Evolutionary conservation across 2,888 invertebrate genomes (phyloP), one percentile per base, ranked within the genome.

Genomic region (Drosophila barbarae): DNA sequence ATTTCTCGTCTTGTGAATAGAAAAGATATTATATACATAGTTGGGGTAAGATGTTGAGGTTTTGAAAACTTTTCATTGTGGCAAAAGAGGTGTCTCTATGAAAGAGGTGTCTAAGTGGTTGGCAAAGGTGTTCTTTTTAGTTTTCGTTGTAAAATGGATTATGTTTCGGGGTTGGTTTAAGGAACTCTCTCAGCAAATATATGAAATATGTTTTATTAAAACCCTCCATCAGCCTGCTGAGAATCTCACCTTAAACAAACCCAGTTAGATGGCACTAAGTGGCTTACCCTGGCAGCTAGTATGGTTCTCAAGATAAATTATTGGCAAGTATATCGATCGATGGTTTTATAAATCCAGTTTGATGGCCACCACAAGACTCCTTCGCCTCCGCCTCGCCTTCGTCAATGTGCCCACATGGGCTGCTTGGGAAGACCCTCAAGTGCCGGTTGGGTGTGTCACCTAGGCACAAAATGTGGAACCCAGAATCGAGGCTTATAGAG

Each of bases 271-370:
- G 76, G 64, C 79, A 69, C 35, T 78, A 70, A 76, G 65, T 26
- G 61, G 50, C 49, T 56, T 56, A 51, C 38, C 52, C 50, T 56
- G 50, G 44, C 67, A 64, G 59, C 53, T 44, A 42, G 5, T 3
- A 18, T 1, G 52, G 66, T 74, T 54, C 36, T 39, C 34, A 26
- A 36, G 54, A 39, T 34, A 28, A 52, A 60, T 36, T 56, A 66
- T 66, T 72, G 71, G 64, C 51, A 61, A 59, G 41, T 63, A 68
- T 72, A 71, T 72, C 67, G 80, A 76, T 70, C 42, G 42, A 42
- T 47, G 55, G 35, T 6, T 15, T 15, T 13, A 23, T 21, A 18
- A 53, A 51, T 49, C 58, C 50, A 38, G 52, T 46, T 39, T 21
- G 51, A 23, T 57, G 46, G 46, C 47, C 60, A 57, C 60, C 58